Evolutionary conservation across 2,113 vertebrate genomes (phyloP).

Genomic region (Puma concolor): DNA sequence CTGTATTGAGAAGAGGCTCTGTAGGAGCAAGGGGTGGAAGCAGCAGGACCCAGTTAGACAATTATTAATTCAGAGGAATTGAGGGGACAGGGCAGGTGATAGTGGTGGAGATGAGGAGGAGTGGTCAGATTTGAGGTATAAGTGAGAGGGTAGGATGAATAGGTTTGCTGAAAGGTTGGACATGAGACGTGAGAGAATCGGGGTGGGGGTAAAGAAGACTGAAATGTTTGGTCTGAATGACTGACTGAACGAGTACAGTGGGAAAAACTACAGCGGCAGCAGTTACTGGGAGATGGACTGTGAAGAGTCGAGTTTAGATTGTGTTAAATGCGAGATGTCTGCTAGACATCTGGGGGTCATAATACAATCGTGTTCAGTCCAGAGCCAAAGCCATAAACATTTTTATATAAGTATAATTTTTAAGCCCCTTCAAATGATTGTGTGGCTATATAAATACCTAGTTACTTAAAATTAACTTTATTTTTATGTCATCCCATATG

Average conservation of each 20-base stretch:
- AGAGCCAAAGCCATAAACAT: constrained; percentile 2
- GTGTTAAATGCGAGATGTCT: background rate
- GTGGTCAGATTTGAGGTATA: background rate
- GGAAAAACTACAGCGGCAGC: background rate
- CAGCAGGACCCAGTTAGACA: background rate
- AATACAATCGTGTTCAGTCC: background rate
- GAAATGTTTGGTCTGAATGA: background rate
- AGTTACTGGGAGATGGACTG: background rate
- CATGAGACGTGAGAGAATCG: background rate
- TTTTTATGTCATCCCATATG: constrained; percentile 34
- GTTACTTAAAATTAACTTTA: constrained; percentile 16
- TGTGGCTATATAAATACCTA: background rate
- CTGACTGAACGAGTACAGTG: background rate
- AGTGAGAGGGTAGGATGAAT: background rate
- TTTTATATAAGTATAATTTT: constrained; percentile 30
- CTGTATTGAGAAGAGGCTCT: background rate
- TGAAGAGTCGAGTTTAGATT: background rate
- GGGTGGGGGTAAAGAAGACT: background rate
- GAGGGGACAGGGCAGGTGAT: background rate
- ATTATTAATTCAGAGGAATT: background rate
- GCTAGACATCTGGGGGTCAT: background rate
- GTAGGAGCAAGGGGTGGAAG: background rate
- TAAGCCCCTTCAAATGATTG: background rate
- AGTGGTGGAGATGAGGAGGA: background rate
- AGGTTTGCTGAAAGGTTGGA: background rate